Base-by-base conservation (phyloP, 2,113 vertebrate species). In the Tragelaphus imberbis region DNA sequence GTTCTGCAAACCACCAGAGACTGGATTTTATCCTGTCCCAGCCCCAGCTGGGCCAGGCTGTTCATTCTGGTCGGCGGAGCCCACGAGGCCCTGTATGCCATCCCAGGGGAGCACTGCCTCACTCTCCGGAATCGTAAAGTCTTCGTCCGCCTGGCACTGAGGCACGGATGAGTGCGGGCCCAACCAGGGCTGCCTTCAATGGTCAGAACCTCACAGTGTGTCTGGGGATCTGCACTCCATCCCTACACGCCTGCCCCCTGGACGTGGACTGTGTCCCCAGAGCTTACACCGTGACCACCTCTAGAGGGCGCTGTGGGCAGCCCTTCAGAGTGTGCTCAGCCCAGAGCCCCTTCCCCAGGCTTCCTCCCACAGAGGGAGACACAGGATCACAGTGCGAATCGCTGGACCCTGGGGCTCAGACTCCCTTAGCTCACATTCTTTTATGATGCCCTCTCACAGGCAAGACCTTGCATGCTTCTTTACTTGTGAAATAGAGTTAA, bases 141-240 rank as follows among this genome's bases (percentile, higher is more conserved):
- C 16, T 68, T 68, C 8, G 4, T 33, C 63, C 1, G 0, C 63
- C 63, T n/a, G 63, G 8, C 63, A 68, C 63, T 68, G 68, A 40
- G 68, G 68, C 68, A 23, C 9, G 4, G 68, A 2, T 71, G 68
- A 71, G n/a, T 0, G 19, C 19, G 68, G 19, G 19, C 68, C n/a
- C 68, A 71, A 9, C 65, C 65, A 19, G n/a, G 9, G 9, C n/a
- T 59, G 75, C 27, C 19, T 16, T n/a, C 30, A 19, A 21, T 17
- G 44, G 17, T 21, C 25, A 30, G 53, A 61, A 44, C 2, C 2
- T 27, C 28, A 23, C 40, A n/a, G 15, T 7, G 27, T 3, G 0
- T 8, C 89, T 33, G 53, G 28, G 49, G 58, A 7, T 21, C 49
- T 6, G 7, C 51, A 1, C 14, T 36, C 56, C 10, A 25, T 56